Conservation (phyloP, 2,797 vertebrate species). For the Phrynocephalus guinanensis region DNA sequence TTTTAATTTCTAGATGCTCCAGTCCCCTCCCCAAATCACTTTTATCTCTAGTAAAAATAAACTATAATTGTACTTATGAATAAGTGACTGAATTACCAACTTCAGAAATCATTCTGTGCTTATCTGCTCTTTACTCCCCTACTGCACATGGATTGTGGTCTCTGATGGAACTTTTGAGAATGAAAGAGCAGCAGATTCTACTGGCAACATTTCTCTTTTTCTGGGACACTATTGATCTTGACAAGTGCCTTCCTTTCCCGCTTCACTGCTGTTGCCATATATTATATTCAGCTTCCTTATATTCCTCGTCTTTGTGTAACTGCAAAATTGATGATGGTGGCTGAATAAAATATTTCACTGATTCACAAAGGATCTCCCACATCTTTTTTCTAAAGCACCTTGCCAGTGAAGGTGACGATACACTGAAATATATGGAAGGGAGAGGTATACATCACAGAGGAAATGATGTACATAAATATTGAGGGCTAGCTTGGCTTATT, state of each 20-base stretch:
- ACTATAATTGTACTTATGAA: too few relatives aligned
- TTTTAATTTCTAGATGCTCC: too few relatives aligned
- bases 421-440: constrained; percentile 10
- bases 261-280: not conserved
- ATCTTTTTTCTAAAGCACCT: not conserved
- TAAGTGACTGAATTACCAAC: not conserved
- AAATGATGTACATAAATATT: not conserved
- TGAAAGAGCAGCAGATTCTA: constrained; percentile 1
- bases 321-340: not conserved
- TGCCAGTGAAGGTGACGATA: constrained; percentile 19
- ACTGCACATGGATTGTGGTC: not conserved
- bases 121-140: not conserved
- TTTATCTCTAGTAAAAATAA: too few relatives aligned
- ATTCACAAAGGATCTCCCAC: not conserved
- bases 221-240: not conserved
- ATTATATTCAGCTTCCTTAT: not conserved
- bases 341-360: not conserved
- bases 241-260: not conserved
- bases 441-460: fast-evolving
- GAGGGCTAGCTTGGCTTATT: not conserved
- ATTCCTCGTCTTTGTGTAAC: not conserved
- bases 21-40: too few relatives aligned
- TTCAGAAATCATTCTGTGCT: not conserved
- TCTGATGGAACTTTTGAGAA: not conserved
- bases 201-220: not conserved